Conservation (phyloP, 2,113 vertebrate genomes). For the Clarias batrachus region DNA sequence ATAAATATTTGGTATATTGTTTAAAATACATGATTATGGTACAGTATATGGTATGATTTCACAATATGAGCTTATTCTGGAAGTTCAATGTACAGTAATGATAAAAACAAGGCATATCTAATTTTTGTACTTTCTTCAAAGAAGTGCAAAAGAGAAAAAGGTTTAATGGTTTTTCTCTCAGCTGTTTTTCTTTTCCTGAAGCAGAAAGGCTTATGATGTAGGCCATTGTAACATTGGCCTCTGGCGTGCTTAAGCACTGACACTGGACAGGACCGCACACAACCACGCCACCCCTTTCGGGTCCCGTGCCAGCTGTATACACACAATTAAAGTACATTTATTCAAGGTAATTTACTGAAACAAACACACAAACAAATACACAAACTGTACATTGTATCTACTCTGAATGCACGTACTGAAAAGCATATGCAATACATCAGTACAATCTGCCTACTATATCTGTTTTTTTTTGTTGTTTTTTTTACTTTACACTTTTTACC, state of each 20-base stretch:
- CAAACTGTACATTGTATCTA: not conserved
- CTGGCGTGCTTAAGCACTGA: constrained; percentile 48
- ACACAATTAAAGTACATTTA: not conserved
- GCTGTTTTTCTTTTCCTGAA: constrained; percentile 63
- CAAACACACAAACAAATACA: constrained; percentile 42
- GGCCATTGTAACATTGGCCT: constrained; percentile 58
- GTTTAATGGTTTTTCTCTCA: constrained; percentile 12
- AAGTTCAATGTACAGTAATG: not conserved
- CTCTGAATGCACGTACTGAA: not conserved
- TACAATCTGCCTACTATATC: no score
- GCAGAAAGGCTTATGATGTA: constrained; percentile 57
- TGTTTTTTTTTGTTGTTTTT: not conserved
- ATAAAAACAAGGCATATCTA: not conserved
- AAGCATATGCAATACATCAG: not conserved
- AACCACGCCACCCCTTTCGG: constrained; percentile 53
- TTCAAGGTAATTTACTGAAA: not conserved
- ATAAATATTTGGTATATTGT: no score
- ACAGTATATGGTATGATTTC: no score
- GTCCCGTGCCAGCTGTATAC: constrained; percentile 43
- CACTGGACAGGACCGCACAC: constrained; percentile 61
- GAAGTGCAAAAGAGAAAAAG: not conserved
- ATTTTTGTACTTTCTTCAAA: no score
- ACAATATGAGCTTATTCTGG: no score
- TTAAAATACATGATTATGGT: no score
- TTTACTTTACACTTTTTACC: not conserved